Percentiles rank a stretch among this genome's conserved stretches.
Evolutionary conservation across 2,888 invertebrate species (phyloP).

Genomic region (Pheosia gnoma): DNA sequence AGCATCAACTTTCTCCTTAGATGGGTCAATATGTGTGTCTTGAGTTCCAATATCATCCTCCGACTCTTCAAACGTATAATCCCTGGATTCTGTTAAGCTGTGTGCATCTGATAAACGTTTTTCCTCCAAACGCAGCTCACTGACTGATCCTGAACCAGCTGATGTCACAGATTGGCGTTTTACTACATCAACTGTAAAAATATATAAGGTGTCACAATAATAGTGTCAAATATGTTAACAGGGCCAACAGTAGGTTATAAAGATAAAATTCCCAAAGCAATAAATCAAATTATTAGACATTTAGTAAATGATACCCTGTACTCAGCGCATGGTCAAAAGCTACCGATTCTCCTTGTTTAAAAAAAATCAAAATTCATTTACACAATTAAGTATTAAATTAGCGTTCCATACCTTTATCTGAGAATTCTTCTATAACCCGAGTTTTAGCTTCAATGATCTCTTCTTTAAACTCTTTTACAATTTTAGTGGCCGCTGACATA

Average conservation of each 20-base stretch:
- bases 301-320: too few relatives aligned
- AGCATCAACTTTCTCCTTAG: conserved; percentile 60
- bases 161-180: conserved; percentile 79
- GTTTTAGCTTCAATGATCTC: conserved; percentile 50
- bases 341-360: too few relatives aligned
- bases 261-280: too few relatives aligned
- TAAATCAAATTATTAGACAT: too few relatives aligned
- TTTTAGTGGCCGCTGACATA: conserved; percentile 36
- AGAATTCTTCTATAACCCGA: conserved; percentile 52
- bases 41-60: conserved; percentile 79
- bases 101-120: conserved; percentile 79
- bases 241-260: too few relatives aligned
- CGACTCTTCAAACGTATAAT: conserved; percentile 82
- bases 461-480: conserved; percentile 36
- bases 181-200: conserved; percentile 51
- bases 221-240: too few relatives aligned
- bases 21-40: conserved; percentile 68
- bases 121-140: conserved; percentile 75
- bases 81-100: conserved; percentile 78
- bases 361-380: too few relatives aligned
- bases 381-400: not conserved
- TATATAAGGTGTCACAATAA: not conserved
- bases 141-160: conserved; percentile 71
- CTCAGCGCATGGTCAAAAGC: too few relatives aligned
- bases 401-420: conserved; percentile 54